Base-by-base conservation (phyloP, 92 coral and sea anemone species). In the Porites divaricata region DNA sequence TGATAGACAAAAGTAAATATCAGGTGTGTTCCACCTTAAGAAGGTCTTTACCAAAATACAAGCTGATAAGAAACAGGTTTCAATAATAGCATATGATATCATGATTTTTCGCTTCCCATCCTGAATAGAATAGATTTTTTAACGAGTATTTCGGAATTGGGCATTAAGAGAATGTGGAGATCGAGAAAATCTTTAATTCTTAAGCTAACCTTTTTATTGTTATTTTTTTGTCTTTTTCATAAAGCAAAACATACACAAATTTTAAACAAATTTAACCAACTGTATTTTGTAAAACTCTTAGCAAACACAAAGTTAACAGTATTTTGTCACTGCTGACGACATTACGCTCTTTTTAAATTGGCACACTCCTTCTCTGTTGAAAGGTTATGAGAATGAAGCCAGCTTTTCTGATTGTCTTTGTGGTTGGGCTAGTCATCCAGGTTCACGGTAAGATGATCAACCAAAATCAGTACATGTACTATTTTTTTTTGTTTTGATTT, bases 361-460 rank as follows among this genome's bases (percentile, higher is more conserved):
- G 59, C 35, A 45, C 13, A 19, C 53, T 17, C 45, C 63, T 49
- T n/a, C 67, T 25, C 23, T 57, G 24, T n/a, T 6, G 45, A 41
- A 17, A 63, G 8, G 53, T 13, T n/a, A 22, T 10, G 13, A 50
- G 15, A 9, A 78, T 78, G 83, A 78, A 66, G 61, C 83, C 65
- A 57, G 17, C 54, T n/a, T 57, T 56, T 26, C 14, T 80, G 0
- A 24, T 17, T 53, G 67, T 20, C 17, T 4, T 68, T 57, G 11
- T 80, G 23, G 67, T 26, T 11, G 85, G 51, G 59, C 68, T 54
- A 1, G n/a, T 15, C n/a, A 56, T 26, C 57, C 20, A 19, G 19
- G 57, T 35, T 57, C 19, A 80, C 56, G 85, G 85, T 80, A 80
- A 67, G 75, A 54, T 71, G 21, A 6, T 7, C 26, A 22, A 22